phyloP scores from a whole-genome alignment of 2,113 vertebrate genomes.

The Acanthisitta chloris region DNA sequence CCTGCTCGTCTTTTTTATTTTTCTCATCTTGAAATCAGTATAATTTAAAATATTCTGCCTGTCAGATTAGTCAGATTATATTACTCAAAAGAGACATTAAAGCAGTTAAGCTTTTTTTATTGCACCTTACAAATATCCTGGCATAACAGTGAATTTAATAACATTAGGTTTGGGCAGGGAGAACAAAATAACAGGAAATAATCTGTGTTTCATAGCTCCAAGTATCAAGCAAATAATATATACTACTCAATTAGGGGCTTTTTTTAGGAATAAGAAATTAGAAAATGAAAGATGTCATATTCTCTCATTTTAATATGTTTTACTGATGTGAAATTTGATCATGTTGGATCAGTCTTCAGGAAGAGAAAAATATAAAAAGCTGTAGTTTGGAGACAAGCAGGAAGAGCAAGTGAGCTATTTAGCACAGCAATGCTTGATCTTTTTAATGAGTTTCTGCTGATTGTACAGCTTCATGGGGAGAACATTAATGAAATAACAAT shows the following conservation, averaged over 20 bases:
- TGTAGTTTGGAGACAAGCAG: not conserved
- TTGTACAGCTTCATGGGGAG: not conserved
- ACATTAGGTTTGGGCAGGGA: not conserved
- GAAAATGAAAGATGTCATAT: not conserved
- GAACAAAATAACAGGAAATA: not conserved
- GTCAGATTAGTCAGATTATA: not conserved
- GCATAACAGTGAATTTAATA: not conserved
- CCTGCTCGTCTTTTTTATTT: not conserved
- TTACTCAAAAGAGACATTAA: not conserved
- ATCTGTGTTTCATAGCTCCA: not conserved
- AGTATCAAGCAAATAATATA: not conserved
- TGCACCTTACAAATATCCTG: not conserved
- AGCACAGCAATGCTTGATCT: not conserved
- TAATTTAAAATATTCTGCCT: not conserved
- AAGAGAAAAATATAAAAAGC: not conserved
- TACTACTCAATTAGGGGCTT: not conserved
- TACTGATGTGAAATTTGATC: not conserved
- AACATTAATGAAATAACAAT: not conserved
- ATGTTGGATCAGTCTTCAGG: not conserved
- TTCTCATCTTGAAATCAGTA: not conserved
- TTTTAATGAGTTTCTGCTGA: conserved; percentile 10
- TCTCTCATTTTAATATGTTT: not conserved
- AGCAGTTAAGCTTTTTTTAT: not conserved
- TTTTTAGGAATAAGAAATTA: not conserved
- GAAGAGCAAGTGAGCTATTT: not conserved